Evolutionary conservation across 2,113 vertebrate genomes (phyloP).

Genomic region (Callocephalon fimbriatum): DNA sequence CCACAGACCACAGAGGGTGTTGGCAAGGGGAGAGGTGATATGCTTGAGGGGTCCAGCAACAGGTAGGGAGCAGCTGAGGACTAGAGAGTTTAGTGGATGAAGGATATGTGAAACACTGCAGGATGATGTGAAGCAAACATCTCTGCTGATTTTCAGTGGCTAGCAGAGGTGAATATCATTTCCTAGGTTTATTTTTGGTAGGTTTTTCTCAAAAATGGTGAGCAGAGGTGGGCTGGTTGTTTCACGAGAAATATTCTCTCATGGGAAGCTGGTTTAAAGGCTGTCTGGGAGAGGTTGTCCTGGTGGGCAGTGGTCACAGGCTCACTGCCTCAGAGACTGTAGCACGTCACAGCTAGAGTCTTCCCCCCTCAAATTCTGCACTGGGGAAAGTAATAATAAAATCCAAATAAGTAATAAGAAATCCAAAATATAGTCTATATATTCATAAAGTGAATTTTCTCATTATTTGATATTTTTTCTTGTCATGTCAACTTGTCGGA

Average conservation of each 20-base stretch:
- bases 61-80: background rate
- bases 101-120: background rate
- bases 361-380: background rate
- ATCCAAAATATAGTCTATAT: background rate
- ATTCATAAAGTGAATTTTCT: background rate
- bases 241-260: background rate
- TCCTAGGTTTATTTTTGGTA: background rate
- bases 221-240: background rate
- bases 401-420: background rate
- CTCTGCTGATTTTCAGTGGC: background rate
- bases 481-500: background rate
- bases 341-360: background rate
- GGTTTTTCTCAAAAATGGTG: background rate
- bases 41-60: background rate
- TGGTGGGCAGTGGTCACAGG: background rate
- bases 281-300: background rate
- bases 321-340: background rate
- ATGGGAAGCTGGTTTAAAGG: background rate
- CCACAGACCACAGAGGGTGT: background rate
- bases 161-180: background rate
- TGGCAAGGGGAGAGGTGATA: background rate
- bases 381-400: background rate
- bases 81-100: background rate
- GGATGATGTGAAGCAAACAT: rapidly evolving
- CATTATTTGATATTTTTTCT: background rate